Percentiles rank a stretch among this genome's conserved stretches.
These are phyloP conservation scores for Tricholaema leucomelas DNA, from an alignment of 2,113 vertebrate species.

Conservation along the genomic window DNA sequence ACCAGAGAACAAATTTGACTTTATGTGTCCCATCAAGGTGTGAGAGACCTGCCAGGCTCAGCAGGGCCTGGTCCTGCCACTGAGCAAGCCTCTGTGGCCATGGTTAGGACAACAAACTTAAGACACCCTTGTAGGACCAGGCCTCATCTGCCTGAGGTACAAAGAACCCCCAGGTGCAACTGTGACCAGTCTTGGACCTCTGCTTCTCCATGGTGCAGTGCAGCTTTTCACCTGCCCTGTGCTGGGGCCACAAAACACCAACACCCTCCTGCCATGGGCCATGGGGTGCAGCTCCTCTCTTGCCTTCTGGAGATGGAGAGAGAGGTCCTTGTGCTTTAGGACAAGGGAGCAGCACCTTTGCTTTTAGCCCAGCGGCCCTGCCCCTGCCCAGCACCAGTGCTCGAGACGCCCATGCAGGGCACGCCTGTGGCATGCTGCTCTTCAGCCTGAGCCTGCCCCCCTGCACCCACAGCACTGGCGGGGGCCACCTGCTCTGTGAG, in stretches of 20 bases:
- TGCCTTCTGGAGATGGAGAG: neutral
- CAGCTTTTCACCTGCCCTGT: neutral
- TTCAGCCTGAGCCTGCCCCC: neutral
- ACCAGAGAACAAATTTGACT: neutral
- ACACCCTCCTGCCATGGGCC: neutral
- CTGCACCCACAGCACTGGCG: neutral
- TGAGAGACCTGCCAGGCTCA: neutral
- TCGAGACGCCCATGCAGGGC: neutral
- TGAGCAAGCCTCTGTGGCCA: neutral
- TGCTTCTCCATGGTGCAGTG: neutral
- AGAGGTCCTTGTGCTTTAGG: neutral
- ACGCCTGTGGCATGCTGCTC: neutral
- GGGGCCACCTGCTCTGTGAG: neutral
- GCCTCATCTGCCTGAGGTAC: neutral
- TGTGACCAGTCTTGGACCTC: neutral
- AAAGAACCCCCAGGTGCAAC: neutral
- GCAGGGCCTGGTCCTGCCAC: neutral
- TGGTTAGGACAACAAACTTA: neutral
- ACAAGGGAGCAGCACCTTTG: neutral
- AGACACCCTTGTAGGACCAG: neutral
- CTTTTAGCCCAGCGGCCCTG: neutral
- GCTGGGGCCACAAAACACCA: neutral
- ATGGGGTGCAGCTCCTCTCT: neutral
- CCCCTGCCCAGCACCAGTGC: neutral
- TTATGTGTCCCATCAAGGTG: neutral